Evolutionary conservation across 2,113 vertebrate genomes (phyloP).

Genomic region (Crotophaga sulcirostris): DNA sequence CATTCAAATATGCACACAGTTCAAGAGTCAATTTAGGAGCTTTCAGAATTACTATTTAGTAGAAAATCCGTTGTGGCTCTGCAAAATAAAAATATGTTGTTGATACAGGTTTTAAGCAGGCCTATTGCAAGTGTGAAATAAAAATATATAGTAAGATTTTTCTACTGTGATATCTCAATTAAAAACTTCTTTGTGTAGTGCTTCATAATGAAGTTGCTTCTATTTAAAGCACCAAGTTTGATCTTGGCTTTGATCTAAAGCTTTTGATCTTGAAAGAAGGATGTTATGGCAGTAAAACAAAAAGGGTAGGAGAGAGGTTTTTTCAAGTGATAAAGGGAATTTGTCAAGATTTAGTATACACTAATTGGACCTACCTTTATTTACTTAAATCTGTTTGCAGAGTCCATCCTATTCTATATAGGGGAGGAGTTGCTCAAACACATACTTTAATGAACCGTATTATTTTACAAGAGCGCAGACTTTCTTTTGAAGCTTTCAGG

Average conservation of each 20-base stretch:
- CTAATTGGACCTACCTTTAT: neutral
- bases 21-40: neutral
- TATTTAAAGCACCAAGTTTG: conserved; percentile 77
- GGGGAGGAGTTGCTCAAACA: neutral
- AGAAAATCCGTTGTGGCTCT: conserved; percentile 36
- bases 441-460: neutral
- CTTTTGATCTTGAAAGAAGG: conserved; percentile 82
- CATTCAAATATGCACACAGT: neutral
- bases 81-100: conserved; percentile 4
- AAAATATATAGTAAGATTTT: conserved; percentile 63
- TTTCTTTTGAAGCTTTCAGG: neutral
- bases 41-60: neutral
- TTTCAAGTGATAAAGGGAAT: conserved; percentile 39
- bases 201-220: conserved; percentile 68
- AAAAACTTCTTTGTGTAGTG: conserved; percentile 54
- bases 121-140: conserved; percentile 33
- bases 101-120: conserved; percentile 21
- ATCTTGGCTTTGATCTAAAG: conserved; percentile 80
- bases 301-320: neutral
- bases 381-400: neutral
- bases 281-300: conserved; percentile 72
- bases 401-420: neutral
- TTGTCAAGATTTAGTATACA: conserved; percentile 24
- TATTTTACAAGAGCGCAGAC: neutral
- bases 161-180: conserved; percentile 35